Base-by-base conservation (phyloP, 2,888 invertebrate genomes). In the Agonopterix heracliana region DNA sequence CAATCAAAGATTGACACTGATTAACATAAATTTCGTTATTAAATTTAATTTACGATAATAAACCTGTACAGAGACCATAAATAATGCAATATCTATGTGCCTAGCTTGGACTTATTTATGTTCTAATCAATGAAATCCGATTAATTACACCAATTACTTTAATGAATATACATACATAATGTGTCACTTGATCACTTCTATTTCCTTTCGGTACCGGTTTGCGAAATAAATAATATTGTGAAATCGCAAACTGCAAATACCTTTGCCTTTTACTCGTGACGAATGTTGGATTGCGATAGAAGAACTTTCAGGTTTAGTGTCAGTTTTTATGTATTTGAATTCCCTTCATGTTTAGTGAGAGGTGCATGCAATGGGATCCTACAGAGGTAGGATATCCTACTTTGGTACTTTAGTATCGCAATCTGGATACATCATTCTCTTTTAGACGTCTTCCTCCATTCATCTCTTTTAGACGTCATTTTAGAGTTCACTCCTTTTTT, bases 61-160 rank as follows among this genome's bases (percentile, higher is more conserved):
- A 26, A 26, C 26, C 26, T 26, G 26, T 38, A 38, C 38, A 38
- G 9, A n/a, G 38, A 5, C 41, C 12, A 41, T 41, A 41, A 41
- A 41, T 41, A 41, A 11, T 12, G 41, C 9, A 41, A 12, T 41
- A 41, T 13, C 9, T 12, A 12, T 12, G 9, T 7, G 12, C 9
- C 8, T 12, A 12, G 9, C 13, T 41, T 13, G 3, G 5, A 9
- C 11, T 12, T n/a, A 38, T n/a, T n/a, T 38, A 38, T n/a, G n/a
- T 38, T 38, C 10, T 38, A n/a, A n/a, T 56, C 55, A 68, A 64
- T 57, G 61, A 65, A 71, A 66, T 64, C 59, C 61, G 58, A 71
- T 70, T 71, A 67, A 68, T 71, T 66, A 66, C 59, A 55, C 61
- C 64, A 63, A 71, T 70, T 65, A 66, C 54, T 48, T 54, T 57